A percentile compares a stretch with the other conserved stretches of the same genome.
Evolutionary conservation across 2,888 invertebrate genomes (phyloP).

Genomic region (Chloromyia formosa): DNA sequence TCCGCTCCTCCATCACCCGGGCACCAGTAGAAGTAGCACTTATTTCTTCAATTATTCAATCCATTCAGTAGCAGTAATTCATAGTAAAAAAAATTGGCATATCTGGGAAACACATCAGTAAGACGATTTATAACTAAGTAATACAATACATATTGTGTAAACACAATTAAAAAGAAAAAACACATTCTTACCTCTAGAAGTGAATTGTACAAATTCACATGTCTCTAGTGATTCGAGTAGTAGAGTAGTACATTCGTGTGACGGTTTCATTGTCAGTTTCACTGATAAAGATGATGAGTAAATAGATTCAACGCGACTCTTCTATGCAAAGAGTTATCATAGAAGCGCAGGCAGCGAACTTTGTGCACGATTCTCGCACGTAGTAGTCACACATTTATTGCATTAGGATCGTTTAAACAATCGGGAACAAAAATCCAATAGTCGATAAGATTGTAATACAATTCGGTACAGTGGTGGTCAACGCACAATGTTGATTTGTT

Average conservation of each 20-base stretch:
- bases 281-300: not conserved
- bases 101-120: constrained; percentile 44
- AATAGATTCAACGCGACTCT: not conserved
- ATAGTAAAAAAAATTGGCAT: constrained; percentile 37
- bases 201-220: constrained; percentile 43
- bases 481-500: too few relatives aligned
- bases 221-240: constrained; percentile 31
- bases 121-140: constrained; percentile 33
- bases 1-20: too few relatives aligned
- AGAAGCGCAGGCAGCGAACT: not conserved
- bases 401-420: too few relatives aligned
- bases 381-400: too few relatives aligned
- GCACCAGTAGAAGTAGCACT: too few relatives aligned
- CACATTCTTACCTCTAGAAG: constrained; percentile 48
- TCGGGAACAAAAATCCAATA: too few relatives aligned
- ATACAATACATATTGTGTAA: constrained; percentile 9
- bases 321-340: constrained; percentile 2
- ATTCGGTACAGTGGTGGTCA: too few relatives aligned
- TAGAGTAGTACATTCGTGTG: not conserved
- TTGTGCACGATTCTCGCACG: too few relatives aligned
- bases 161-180: constrained; percentile 43
- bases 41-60: too few relatives aligned
- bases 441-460: too few relatives aligned
- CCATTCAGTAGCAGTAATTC: not conserved
- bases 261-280: constrained; percentile 6